phyloP scores from a whole-genome alignment of 2,113 vertebrate genomes.

The Actinemys pallida region DNA sequence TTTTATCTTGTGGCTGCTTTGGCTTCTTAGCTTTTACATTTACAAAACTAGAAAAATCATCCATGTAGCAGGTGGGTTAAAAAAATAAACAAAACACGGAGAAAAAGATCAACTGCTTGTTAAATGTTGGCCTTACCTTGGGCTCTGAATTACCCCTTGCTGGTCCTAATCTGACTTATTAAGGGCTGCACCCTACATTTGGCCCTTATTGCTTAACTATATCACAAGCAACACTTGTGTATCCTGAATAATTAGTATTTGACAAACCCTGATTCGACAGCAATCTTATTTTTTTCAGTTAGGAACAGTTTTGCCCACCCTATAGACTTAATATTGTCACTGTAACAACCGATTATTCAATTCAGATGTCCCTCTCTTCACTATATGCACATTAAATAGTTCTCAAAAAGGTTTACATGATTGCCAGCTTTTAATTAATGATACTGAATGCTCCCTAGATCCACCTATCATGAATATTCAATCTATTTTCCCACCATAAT shows the following conservation, averaged over 20 bases:
- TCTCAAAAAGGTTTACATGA: slow-evolving; percentile 23
- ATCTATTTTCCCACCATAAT: slow-evolving; percentile 58
- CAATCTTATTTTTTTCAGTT: not conserved
- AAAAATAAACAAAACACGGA: slow-evolving; percentile 6
- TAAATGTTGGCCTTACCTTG: not conserved
- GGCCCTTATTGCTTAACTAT: not conserved
- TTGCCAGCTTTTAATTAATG: slow-evolving; percentile 60
- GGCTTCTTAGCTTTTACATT: slow-evolving; percentile 17
- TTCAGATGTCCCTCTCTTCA: slow-evolving; percentile 44
- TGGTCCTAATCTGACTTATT: not conserved
- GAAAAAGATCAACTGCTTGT: not conserved
- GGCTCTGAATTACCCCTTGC: not conserved
- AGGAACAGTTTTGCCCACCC: slow-evolving; percentile 26
- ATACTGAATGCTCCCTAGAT: slow-evolving; percentile 49
- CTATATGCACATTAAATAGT: slow-evolving; percentile 4
- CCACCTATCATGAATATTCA: slow-evolving; percentile 67
- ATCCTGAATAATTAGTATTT: not conserved
- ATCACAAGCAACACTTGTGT: not conserved
- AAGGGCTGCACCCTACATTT: not conserved
- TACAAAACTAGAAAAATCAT: not conserved
- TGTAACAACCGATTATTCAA: slow-evolving; percentile 13
- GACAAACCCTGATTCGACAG: not conserved
- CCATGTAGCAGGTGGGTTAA: not conserved
- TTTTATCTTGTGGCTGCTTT: slow-evolving; percentile 36
- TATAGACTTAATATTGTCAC: slow-evolving; percentile 20